Evolutionary conservation across 2,797 vertebrate species (phyloP).

Genomic region (Lagorchestes hirsutus): DNA sequence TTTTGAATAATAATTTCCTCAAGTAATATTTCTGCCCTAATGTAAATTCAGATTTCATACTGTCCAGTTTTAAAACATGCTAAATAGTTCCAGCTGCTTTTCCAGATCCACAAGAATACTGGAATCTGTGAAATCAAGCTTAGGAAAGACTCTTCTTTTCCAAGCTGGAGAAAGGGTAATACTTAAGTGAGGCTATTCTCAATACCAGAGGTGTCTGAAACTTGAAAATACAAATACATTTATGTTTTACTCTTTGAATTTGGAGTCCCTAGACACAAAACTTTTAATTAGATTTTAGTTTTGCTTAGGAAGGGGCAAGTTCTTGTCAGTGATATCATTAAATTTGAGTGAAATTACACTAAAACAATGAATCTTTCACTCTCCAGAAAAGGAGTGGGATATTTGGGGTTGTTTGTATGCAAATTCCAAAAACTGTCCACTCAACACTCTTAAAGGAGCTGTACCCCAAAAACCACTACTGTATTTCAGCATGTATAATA

Average conservation of each 20-base stretch:
- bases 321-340: too few relatives aligned
- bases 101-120: background rate
- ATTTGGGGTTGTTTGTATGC: background rate
- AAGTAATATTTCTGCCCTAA: background rate
- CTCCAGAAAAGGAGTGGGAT: background rate
- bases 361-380: background rate
- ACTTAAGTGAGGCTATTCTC: background rate
- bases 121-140: background rate
- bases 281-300: too few relatives aligned
- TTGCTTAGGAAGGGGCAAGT: too few relatives aligned
- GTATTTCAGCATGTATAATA: too few relatives aligned
- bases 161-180: background rate
- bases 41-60: background rate
- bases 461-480: too few relatives aligned
- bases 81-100: background rate
- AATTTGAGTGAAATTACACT: background rate
- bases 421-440: too few relatives aligned
- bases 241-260: background rate
- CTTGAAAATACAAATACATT: background rate
- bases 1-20: background rate
- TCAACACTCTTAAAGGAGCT: too few relatives aligned
- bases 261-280: background rate
- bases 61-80: background rate
- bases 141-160: background rate
- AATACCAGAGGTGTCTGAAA: background rate